These are phyloP conservation scores for Drosophila baimaii DNA, from an alignment of 1,140 invertebrate genomes.

Conservation along the genomic window DNA sequence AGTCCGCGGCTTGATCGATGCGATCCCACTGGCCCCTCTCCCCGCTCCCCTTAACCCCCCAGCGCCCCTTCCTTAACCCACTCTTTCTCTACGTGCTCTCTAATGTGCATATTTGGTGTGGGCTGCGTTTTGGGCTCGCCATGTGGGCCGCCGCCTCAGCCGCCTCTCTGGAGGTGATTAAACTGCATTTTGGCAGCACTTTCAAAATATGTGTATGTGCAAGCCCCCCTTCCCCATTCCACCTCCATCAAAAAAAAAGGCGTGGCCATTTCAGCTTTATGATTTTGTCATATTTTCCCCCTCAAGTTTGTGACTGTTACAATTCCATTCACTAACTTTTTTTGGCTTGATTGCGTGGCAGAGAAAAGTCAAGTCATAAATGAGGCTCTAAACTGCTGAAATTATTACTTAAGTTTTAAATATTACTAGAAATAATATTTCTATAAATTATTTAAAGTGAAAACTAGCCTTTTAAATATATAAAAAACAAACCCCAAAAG, in stretches of 20 bases:
- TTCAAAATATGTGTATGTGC: constrained; percentile 38
- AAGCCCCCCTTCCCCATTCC: neutral
- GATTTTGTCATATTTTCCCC: constrained; percentile 37
- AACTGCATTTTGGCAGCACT: constrained; percentile 73
- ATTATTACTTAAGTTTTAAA: neutral
- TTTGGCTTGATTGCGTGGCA: neutral
- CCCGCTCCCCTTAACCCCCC: constrained; percentile 4
- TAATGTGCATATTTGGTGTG: constrained; percentile 68
- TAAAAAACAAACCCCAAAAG: neutral
- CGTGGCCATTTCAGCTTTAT: constrained; percentile 35
- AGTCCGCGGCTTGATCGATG: constrained; percentile 62
- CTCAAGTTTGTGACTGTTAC: constrained; percentile 26
- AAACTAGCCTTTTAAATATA: neutral
- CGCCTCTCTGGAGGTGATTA: constrained; percentile 69
- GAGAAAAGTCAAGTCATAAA: neutral
- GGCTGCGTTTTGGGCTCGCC: constrained; percentile 50
- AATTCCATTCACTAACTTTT: constrained; percentile 49
- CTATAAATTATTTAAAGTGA: neutral
- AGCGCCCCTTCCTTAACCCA: constrained; percentile 17
- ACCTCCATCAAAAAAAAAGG: constrained; percentile 4
- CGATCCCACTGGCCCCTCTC: constrained; percentile 9
- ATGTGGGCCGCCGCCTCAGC: constrained; percentile 57
- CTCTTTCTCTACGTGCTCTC: constrained; percentile 40
- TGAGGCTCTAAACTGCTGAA: neutral
- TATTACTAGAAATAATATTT: too few relatives aligned